phyloP scores from a whole-genome alignment of 2,888 invertebrate species.

The Prenolepis imparis region DNA sequence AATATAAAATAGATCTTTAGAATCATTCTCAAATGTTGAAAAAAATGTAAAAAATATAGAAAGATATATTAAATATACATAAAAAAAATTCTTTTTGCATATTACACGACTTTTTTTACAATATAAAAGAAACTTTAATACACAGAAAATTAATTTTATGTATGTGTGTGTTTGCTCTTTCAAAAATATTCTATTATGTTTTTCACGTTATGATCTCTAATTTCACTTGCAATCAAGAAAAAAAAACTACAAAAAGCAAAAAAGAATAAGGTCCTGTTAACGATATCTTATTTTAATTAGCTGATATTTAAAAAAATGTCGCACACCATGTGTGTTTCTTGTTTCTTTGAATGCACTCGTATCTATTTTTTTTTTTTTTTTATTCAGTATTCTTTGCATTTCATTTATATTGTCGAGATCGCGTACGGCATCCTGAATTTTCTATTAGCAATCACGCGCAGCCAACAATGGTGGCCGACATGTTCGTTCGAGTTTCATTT shows the following conservation, averaged over 20 bases:
- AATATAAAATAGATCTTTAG: background rate
- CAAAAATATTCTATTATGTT: background rate
- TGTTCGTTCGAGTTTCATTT: conserved; percentile 42
- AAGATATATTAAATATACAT: too few species aligned
- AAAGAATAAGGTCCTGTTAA: background rate
- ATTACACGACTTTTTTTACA: too few species aligned
- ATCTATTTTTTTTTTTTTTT: conserved; percentile 10
- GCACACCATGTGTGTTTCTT: background rate
- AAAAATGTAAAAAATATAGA: background rate
- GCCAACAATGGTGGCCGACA: background rate
- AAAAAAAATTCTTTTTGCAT: too few species aligned
- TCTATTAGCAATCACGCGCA: conserved; percentile 19
- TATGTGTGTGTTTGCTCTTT: background rate
- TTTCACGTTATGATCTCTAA: background rate
- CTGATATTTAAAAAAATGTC: background rate
- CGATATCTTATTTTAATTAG: background rate
- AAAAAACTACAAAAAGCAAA: background rate
- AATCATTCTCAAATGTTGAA: too few species aligned
- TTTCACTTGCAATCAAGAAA: background rate
- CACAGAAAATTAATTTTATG: background rate
- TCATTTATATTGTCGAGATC: conserved; percentile 8
- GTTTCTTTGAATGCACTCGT: background rate
- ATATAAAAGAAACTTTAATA: too few species aligned
- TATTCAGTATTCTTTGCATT: conserved; percentile 2
- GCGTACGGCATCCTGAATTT: conserved; percentile 36